Base-by-base conservation (phyloP, 2,113 vertebrate genomes). In the Dipodomys merriami region DNA sequence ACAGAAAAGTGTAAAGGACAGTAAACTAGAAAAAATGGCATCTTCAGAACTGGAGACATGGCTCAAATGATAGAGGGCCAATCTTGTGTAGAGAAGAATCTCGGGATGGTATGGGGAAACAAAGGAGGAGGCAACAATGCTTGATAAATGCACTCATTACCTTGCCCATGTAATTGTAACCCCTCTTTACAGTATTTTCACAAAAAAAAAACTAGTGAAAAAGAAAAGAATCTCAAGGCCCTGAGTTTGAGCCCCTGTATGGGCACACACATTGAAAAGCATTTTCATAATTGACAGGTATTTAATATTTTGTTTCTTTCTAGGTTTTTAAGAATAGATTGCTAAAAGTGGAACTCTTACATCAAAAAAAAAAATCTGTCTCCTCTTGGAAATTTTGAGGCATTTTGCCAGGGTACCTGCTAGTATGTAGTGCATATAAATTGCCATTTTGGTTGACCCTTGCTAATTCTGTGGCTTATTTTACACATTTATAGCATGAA, bases 361-460 rank as follows among this genome's bases (percentile, higher is more conserved):
- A 27, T 73, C 46, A 88, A 92, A 92, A 93, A 92, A 93, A 11
- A 81, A 46, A n/a, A 93, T 69, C 79, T 35, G 10, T 69, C 79
- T 35, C 6, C 33, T 69, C 19, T 88, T 68, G 91, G 86, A 93
- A 69, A 2, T 27, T 7, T 74, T 81, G 60, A 68, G n/a, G 53
- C 20, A 71, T 71, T 93, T 93, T 60, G 27, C 6, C 29, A 88
- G 65, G 82, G 89, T 74, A 83, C 0, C 29, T 23, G 44, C 35
- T 2, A 79, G 35, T 74, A 33, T 35, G 1, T 68, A 85, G 23
- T 85, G 30, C 65, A n/a, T 68, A 12, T 33, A 49, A 20, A 57
- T 86, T 12, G 30, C 27, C 25, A 87, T 53, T 91, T 86, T 27
- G 44, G 8, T n/a, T 67, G 10, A 76, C n/a, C 2, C 8, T 80